A percentile compares a stretch with the other conserved stretches of the same genome.
Conservation (phyloP, 1,140 invertebrate species). For the Caenorhabditis briggsae region DNA sequence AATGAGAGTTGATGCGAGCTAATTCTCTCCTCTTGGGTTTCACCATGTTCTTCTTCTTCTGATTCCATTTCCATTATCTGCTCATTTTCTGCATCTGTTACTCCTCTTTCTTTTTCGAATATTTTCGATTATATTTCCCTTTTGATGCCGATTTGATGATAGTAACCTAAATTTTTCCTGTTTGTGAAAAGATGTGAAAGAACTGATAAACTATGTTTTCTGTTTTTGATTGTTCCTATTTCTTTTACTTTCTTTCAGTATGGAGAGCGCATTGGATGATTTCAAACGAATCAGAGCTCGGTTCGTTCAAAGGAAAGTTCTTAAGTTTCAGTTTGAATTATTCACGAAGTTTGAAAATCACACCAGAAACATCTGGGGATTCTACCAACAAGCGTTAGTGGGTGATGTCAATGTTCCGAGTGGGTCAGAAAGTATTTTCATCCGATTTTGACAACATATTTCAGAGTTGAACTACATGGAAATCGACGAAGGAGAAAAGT, state of each 20-base stretch:
- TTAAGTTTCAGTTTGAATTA: constrained; percentile 66
- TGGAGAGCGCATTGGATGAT: constrained; percentile 39
- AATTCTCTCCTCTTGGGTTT: constrained; percentile 21
- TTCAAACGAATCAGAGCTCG: constrained; percentile 63
- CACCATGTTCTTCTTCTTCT: neutral
- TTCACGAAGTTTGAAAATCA: constrained; percentile 65
- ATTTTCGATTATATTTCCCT: neutral
- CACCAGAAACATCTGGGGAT: constrained; percentile 66
- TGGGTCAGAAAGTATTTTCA: constrained; percentile 24
- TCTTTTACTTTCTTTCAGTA: constrained; percentile 23
- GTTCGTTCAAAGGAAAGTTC: constrained; percentile 63
- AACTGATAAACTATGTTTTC: constrained; percentile 27
- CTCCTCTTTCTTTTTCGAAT: too few relatives aligned
- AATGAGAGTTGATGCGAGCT: neutral
- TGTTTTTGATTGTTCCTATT: constrained; percentile 8
- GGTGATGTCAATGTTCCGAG: constrained; percentile 69
- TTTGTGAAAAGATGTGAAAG: neutral
- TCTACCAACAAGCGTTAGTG: constrained; percentile 67
- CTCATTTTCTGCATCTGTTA: neutral
- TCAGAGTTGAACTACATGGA: constrained; percentile 68
- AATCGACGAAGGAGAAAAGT: constrained; percentile 64
- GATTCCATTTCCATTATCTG: neutral
- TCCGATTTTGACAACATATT: constrained; percentile 2
- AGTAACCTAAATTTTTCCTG: neutral
- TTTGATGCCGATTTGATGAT: constrained; percentile 29